Evolutionary conservation across 2,797 vertebrate genomes (phyloP), one percentile per base, ranked within the genome.

Genomic region (Graptemys geographica): DNA sequence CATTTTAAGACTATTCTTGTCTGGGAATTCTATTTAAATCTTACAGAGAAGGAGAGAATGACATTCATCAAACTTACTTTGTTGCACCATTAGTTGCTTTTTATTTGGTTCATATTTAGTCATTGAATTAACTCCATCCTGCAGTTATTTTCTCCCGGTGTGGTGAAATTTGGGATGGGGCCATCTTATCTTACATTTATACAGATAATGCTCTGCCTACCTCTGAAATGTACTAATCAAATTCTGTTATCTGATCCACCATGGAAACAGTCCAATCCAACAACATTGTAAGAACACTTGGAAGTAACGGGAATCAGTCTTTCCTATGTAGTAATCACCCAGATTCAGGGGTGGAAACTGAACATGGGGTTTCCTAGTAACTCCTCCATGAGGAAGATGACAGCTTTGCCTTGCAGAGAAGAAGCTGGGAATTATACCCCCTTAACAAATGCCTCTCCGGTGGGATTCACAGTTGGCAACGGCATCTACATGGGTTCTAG

Each of bases 141-240:
- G 83, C 81, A 79, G 92, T 85, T 96, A 85, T 52, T 69, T 76
- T 76, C 93, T 83, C 28, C 41, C 51, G 25, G 57, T 6, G 55
- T 93, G 84, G 83, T 1, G 72, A 89, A 85, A 95, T 92, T 53
- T 96, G 92, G 92, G 91, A 57, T 85, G 80, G 33, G 15, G 31
- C 88, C 72, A 78, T 84, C n/a, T 92, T 84, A 76, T 7, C 87
- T 90, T 4, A 3, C 82, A 69, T 88, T 90, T 93, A 49, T 44
- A 0, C 0, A 93, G 94, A 79, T n/a, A 90, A 21, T 2, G 0
- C 81, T 11, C 28, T 23, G 4, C 0, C 28, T 80, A 83, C 62
- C 79, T 65, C n/a, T 0, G 1, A 44, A 93, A 87, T 83, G 28
- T 16, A 69, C 27, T 5, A 27, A 56, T 79, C 90, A 72, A 0